Evolutionary conservation across 2,888 invertebrate species (phyloP).

Genomic region (Meteorus colon): DNA sequence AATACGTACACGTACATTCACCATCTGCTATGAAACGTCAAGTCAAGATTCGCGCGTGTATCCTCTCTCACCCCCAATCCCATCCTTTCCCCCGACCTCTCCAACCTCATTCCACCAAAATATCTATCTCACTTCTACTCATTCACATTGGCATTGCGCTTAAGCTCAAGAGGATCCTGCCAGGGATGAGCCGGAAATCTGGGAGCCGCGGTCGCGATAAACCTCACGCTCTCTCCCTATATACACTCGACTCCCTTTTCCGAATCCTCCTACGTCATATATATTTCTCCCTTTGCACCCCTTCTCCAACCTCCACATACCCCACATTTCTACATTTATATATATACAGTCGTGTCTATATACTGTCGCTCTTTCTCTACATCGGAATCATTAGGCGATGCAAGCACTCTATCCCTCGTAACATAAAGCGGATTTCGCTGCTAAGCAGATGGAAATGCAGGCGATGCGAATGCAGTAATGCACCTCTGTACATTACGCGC

Average conservation of each 20-base stretch:
- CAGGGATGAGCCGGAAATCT: slow-evolving; percentile 46
- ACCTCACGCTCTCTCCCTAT: slow-evolving; percentile 32
- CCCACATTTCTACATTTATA: not conserved
- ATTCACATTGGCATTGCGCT: slow-evolving; percentile 20
- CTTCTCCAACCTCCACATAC: not conserved
- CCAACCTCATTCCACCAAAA: not conserved
- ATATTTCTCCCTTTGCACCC: not conserved
- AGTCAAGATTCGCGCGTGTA: slow-evolving; percentile 46
- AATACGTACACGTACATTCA: slow-evolving; percentile 27
- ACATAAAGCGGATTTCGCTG: slow-evolving; percentile 68
- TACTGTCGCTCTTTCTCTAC: slow-evolving; percentile 34
- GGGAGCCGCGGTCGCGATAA: slow-evolving; percentile 45
- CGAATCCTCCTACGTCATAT: not conserved
- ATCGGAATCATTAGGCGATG: slow-evolving; percentile 53
- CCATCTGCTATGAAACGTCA: slow-evolving; percentile 38
- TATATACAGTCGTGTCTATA: not conserved
- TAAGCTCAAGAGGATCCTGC: slow-evolving; percentile 34
- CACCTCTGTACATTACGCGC: slow-evolving; percentile 55
- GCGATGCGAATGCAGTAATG: slow-evolving; percentile 65
- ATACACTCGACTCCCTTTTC: slow-evolving; percentile 5
- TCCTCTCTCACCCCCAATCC: slow-evolving; percentile 18
- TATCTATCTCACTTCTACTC: not conserved
- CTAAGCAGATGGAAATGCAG: slow-evolving; percentile 68
- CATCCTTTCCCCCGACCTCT: slow-evolving; percentile 20
- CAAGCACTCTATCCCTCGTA: slow-evolving; percentile 62